Conservation (phyloP, 92 coral and sea anemone genomes). For the Plumapathes pennacea region DNA sequence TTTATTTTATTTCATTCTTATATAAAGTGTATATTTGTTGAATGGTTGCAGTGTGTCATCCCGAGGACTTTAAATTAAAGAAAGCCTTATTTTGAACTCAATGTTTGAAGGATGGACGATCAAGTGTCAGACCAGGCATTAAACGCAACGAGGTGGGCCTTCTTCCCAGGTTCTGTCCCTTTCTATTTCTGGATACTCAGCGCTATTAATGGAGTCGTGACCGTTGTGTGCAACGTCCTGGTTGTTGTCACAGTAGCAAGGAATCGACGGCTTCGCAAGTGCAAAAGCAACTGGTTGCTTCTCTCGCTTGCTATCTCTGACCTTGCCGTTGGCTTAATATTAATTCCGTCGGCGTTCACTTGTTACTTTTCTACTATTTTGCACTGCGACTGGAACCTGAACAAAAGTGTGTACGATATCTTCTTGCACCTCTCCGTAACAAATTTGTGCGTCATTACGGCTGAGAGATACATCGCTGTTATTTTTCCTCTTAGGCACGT, state of each 20-base stretch:
- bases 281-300: constrained; percentile 57
- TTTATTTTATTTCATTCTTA: too few relatives aligned
- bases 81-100: too few relatives aligned
- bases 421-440: constrained; percentile 48
- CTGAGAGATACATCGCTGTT: constrained; percentile 59
- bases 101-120: too few relatives aligned
- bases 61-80: too few relatives aligned
- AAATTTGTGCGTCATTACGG: constrained; percentile 52
- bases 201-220: constrained; percentile 44
- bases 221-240: constrained; percentile 44
- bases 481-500: constrained; percentile 36
- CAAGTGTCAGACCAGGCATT: too few relatives aligned
- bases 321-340: constrained; percentile 41
- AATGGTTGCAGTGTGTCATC: too few relatives aligned
- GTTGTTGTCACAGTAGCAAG: constrained; percentile 39
- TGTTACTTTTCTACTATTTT: constrained; percentile 39
- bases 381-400: constrained; percentile 50
- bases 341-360: constrained; percentile 57
- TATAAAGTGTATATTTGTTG: too few relatives aligned
- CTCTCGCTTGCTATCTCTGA: constrained; percentile 52
- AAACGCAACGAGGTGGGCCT: constrained; percentile 11
- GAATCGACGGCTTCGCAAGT: constrained; percentile 20
- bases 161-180: constrained; percentile 48
- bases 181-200: constrained; percentile 52
- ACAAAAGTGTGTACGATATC: constrained; percentile 52